Evolutionary conservation across 2,113 vertebrate species (phyloP), one percentile per base, ranked within the genome.

Genomic region (Phoxinus phoxinus): DNA sequence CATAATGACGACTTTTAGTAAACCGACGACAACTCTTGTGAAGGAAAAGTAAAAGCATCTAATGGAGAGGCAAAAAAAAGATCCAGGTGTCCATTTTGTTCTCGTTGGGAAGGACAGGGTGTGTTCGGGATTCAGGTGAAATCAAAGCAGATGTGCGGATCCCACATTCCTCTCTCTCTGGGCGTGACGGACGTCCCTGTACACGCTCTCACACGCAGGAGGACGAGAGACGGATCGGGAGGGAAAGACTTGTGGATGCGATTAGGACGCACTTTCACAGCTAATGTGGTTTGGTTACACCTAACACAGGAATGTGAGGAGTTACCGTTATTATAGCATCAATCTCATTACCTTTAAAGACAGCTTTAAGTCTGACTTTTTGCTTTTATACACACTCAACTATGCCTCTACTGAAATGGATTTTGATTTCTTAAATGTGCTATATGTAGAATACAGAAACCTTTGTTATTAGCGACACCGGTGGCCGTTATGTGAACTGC

Each of bases 151-250:
- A 61, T 8, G 21, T 9, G 4, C 6, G 1, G 32, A 72, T 44
- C 44, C 3, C 84, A 48, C 92, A 93, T 94, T 94, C 91, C 90
- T 84, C 86, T 90, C 25, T 44, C 10, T 63, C 25, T 15, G 86
- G 92, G 92, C 83, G 88, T 85, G 91, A 86, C 82, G 10, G 77
- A 83, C 84, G 9, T 53, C 53, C 32, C 81, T 58, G 78, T 71
- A 88, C 90, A 91, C 76, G 58, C 84, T 85, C 79, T 37, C 84
- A 88, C 91, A 88, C 27, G 48, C 82, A 84, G 32, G 19, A 21
- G 53, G 7, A 37, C 10, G 53, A 21, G 44, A 41, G 48, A 76
- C 32, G 32, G 59, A 53, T 23, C n/a, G 23, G 65, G 3, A 41
- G 2, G 1, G 35, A n/a, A 58, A 83, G 21, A 63, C 4, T 35